Conservation (phyloP, 1,140 invertebrate genomes). For the Theocolax elegans region DNA sequence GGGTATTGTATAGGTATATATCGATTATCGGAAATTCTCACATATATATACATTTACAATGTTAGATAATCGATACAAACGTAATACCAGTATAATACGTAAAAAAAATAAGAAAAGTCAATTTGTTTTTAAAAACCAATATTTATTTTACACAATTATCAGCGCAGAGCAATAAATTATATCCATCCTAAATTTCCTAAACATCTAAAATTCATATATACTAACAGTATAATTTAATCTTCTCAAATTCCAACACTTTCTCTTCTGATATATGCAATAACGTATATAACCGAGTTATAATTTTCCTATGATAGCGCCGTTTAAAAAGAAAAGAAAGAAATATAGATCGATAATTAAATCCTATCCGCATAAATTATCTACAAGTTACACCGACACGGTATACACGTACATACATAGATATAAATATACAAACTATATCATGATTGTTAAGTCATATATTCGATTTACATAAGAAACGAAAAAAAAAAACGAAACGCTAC, state of each 20-base stretch:
- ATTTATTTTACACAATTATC: slow-evolving; percentile 8
- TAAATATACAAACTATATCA: too few species aligned
- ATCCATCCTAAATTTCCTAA: slow-evolving; percentile 12
- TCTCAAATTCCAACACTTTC: slow-evolving; percentile 7
- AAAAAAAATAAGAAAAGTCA: too few species aligned
- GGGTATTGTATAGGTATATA: too few species aligned
- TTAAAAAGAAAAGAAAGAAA: not conserved
- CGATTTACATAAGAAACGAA: too few species aligned
- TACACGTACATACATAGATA: not conserved
- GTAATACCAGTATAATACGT: too few species aligned
- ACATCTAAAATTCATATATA: not conserved
- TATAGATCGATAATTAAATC: not conserved
- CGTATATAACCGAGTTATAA: not conserved
- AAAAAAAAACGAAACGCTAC: too few species aligned
- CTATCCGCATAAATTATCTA: slow-evolving; percentile 1
- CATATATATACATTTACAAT: too few species aligned
- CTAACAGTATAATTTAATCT: slow-evolving; percentile 9
- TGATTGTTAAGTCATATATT: too few species aligned
- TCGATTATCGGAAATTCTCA: too few species aligned
- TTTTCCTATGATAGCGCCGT: not conserved
- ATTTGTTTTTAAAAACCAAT: slow-evolving; percentile 11
- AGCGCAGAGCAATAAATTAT: slow-evolving; percentile 24
- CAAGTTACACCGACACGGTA: not conserved
- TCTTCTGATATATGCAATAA: not conserved
- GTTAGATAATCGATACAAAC: too few species aligned